Evolutionary conservation across 2,113 vertebrate species (phyloP), one percentile per base, ranked within the genome.

Genomic region (Clinocottus analis): DNA sequence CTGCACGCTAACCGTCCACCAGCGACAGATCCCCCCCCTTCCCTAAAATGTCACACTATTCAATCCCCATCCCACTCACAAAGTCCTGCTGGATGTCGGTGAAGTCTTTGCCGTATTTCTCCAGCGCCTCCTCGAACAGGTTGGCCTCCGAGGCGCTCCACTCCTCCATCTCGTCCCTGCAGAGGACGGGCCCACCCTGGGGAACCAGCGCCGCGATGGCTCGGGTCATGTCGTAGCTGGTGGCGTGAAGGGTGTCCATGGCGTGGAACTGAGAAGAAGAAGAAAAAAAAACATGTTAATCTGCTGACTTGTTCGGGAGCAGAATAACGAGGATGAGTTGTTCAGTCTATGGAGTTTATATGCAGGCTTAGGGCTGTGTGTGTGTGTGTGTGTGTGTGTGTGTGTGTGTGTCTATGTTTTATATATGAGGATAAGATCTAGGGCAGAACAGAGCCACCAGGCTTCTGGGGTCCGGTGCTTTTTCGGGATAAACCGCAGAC

Each of bases 31-130:
- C n/a, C n/a, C n/a, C n/a, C n/a, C n/a, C n/a, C n/a, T n/a, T 33
- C 27, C n/a, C 19, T 12, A 27, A 33, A 62, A 55, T 55, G 31
- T 45, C 10, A 21, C 37, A 7, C 41, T 12, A n/a, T 56, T 35
- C 3, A 16, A 14, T 33, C 10, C n/a, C 7, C 39, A 19, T 47
- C 58, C 35, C n/a, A 97, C 98, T 97, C 90, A 99, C 98, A 90
- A 99, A 99, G 90, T 99, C 98, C 86, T 99, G 98, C 79, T 99
- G 98, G 88, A 99, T 99, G 80, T 99, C 98, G 1, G 97, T 97
- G 94, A 99, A 99, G 92, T 99, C 98, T 86, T 99, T 99, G 87
- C 98, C 98, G 0, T 99, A 99, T 88, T 99, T 99, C 92, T 99
- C 98, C 60, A 99, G 93, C 0, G 98, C 98, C 89, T 99, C 98